Conservation (phyloP, 2,888 invertebrate species). For the Dynastes hyllus region DNA sequence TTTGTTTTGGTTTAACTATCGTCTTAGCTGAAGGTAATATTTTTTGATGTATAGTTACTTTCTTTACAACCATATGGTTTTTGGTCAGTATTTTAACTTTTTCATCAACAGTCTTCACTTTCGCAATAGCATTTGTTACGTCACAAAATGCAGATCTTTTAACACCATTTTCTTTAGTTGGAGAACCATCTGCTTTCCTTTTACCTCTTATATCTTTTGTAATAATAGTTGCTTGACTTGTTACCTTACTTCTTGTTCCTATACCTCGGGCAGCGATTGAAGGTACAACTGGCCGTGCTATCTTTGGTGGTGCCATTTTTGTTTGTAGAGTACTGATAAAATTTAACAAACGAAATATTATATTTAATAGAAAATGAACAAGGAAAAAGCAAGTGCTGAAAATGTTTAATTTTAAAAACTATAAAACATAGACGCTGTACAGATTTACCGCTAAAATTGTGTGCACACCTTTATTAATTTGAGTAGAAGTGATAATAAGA, state of each 20-base stretch:
- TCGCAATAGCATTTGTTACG: slow-evolving; percentile 81
- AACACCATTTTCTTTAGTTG: slow-evolving; percentile 81
- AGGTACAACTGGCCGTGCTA: slow-evolving; percentile 71
- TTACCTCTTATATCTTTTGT: slow-evolving; percentile 75
- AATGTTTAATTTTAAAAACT: neutral
- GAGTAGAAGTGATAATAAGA: neutral
- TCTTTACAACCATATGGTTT: slow-evolving; percentile 71
- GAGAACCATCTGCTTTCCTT: slow-evolving; percentile 88
- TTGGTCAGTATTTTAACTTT: slow-evolving; percentile 57
- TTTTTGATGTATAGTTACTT: slow-evolving; percentile 70
- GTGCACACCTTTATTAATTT: slow-evolving; percentile 22
- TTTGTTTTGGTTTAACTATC: slow-evolving; percentile 67
- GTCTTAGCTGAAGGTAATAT: slow-evolving; percentile 67
- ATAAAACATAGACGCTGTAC: neutral
- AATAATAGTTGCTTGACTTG: slow-evolving; percentile 53
- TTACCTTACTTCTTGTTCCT: slow-evolving; percentile 74
- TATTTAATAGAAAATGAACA: neutral
- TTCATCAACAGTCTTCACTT: slow-evolving; percentile 58
- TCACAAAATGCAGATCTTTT: slow-evolving; percentile 92
- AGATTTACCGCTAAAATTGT: slow-evolving; percentile 35
- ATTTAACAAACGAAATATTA: neutral
- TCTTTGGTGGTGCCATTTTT: slow-evolving; percentile 79
- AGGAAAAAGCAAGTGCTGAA: neutral
- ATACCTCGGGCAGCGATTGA: slow-evolving; percentile 72
- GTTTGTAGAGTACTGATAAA: neutral